A percentile compares a stretch with the other conserved stretches of the same genome.
phyloP scores from a whole-genome alignment of 2,113 vertebrate species.

The Microcebus murinus region DNA sequence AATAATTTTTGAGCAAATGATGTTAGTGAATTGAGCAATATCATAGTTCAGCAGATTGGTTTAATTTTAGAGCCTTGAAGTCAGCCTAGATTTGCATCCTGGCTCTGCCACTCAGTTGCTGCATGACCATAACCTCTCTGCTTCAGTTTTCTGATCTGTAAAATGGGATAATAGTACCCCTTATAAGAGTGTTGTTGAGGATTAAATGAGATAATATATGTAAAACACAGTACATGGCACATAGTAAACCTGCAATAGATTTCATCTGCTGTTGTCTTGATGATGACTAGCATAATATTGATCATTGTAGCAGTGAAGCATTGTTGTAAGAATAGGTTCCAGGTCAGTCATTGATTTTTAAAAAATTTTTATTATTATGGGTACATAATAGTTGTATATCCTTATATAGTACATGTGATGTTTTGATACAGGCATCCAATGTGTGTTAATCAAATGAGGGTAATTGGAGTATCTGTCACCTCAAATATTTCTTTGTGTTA shows the following conservation, averaged over 20 bases:
- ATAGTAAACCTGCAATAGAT: neutral
- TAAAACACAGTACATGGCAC: neutral
- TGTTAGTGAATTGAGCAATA: neutral
- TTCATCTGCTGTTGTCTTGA: neutral
- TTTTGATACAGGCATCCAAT: too few relatives aligned
- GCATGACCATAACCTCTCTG: neutral
- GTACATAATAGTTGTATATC: too few relatives aligned
- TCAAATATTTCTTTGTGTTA: too few relatives aligned
- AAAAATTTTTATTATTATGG: too few relatives aligned
- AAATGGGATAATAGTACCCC: neutral
- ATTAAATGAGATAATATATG: neutral
- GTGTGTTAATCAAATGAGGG: too few relatives aligned
- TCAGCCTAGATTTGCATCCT: neutral
- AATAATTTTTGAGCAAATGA: neutral
- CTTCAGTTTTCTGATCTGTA: constrained; percentile 21
- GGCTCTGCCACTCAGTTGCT: neutral
- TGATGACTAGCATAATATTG: neutral
- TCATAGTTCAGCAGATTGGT: neutral
- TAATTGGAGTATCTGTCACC: too few relatives aligned
- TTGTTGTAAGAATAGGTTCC: neutral
- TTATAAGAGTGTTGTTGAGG: neutral
- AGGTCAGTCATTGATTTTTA: neutral
- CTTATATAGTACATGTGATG: too few relatives aligned
- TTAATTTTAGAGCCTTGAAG: constrained; percentile 30
- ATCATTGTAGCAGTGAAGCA: neutral